Evolutionary conservation across 2,888 invertebrate genomes (phyloP).

Genomic region (Caenorhabditis drosophilae): DNA sequence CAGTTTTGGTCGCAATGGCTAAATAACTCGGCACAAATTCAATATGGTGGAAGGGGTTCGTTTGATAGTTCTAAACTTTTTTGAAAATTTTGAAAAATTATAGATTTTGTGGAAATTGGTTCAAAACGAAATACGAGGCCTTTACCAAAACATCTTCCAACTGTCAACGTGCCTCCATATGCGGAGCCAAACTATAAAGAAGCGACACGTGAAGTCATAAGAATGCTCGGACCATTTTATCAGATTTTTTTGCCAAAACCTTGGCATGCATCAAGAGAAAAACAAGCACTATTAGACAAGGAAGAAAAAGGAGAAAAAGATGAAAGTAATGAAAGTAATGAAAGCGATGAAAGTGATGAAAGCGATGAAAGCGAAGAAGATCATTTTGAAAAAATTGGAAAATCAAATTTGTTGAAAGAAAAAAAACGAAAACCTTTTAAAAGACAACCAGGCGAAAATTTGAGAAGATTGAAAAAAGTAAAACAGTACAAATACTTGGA

Average conservation of each 20-base stretch:
- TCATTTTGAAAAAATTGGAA: background rate
- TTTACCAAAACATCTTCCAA: background rate
- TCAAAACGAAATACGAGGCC: too few species aligned
- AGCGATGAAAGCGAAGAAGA: background rate
- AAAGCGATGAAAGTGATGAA: background rate
- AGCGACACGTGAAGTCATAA: slow-evolving; percentile 7
- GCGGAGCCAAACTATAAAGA: background rate
- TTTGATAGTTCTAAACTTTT: slow-evolving; percentile 6
- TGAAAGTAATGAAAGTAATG: background rate
- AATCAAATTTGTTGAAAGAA: background rate
- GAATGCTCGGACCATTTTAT: slow-evolving; percentile 30
- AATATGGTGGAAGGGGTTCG: slow-evolving; percentile 17
- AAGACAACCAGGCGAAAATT: too few species aligned
- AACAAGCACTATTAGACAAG: background rate
- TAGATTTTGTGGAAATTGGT: too few species aligned
- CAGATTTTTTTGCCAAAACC: slow-evolving; percentile 21
- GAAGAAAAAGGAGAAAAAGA: background rate
- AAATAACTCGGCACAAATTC: slow-evolving; percentile 10
- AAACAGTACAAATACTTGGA: background rate
- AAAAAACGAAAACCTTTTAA: background rate
- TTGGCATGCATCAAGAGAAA: background rate
- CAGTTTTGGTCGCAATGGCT: slow-evolving; percentile 24
- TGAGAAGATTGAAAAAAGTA: background rate
- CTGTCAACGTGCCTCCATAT: background rate
- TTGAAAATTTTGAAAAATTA: too few species aligned